Evolutionary conservation across 23 tunicate genomes (phyloP).

Genomic region (Styela plicata): DNA sequence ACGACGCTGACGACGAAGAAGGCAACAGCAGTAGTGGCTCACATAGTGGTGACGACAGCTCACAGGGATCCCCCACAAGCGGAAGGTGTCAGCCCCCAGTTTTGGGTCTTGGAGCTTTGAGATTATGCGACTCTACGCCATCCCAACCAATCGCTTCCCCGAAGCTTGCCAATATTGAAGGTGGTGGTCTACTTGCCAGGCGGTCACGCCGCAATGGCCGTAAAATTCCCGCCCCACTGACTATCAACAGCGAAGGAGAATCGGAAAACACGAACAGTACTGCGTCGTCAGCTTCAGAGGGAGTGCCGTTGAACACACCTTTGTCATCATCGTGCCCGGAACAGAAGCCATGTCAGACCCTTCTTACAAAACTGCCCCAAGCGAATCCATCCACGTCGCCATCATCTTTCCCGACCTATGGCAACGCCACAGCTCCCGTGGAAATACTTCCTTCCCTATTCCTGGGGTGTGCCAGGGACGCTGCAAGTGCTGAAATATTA

Average conservation of each 20-base stretch:
- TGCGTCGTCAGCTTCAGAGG: conserved; percentile 44
- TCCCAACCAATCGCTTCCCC: neutral
- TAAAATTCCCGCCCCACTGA: conserved; percentile 19
- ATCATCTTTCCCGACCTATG: conserved; percentile 28
- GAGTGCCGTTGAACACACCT: conserved; percentile 22
- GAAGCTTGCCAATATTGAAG: neutral
- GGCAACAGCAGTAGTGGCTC: conserved; percentile 50
- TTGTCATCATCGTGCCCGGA: conserved; percentile 31
- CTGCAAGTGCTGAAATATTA: conserved; percentile 68
- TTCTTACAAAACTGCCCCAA: conserved; percentile 3
- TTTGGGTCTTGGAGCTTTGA: conserved; percentile 53
- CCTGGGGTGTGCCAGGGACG: conserved; percentile 92
- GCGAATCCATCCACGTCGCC: conserved; percentile 23
- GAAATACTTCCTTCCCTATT: conserved; percentile 82
- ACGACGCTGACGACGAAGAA: conserved; percentile 80
- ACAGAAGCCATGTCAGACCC: neutral
- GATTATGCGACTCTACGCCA: conserved; percentile 23
- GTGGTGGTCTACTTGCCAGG: conserved; percentile 14
- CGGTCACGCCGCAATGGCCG: conserved; percentile 27
- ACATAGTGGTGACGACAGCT: conserved; percentile 26
- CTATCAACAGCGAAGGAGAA: conserved; percentile 77
- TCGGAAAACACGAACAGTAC: conserved; percentile 74
- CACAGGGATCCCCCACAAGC: neutral
- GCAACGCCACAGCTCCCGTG: conserved; percentile 55
- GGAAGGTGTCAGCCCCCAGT: conserved; percentile 34